These are phyloP conservation scores for Harpegnathos saltator DNA, from an alignment of 1,140 invertebrate genomes.

Conservation along the genomic window DNA sequence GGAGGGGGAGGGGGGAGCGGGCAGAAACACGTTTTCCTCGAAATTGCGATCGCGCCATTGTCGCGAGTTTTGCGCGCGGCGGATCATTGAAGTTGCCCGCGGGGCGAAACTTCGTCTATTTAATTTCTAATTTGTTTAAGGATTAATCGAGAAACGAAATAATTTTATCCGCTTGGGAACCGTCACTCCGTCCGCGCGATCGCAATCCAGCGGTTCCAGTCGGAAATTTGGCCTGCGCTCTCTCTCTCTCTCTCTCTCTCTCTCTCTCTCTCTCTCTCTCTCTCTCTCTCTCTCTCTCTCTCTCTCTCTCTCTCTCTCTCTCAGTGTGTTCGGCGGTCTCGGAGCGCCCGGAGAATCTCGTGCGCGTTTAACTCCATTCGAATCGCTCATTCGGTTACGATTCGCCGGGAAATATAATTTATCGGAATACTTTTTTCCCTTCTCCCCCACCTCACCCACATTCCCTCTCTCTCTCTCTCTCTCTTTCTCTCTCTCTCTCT, in stretches of 20 bases:
- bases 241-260: no score
- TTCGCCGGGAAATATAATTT: conserved; percentile 23
- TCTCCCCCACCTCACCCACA: not conserved
- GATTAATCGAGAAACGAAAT: not conserved
- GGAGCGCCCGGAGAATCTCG: not conserved
- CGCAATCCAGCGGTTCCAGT: not conserved
- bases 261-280: no score
- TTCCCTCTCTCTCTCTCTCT: not conserved
- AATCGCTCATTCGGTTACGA: conserved; percentile 31
- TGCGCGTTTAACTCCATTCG: conserved; percentile 13
- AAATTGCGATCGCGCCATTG: not conserved
- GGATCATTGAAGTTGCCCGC: not conserved
- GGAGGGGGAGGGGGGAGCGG: no score
- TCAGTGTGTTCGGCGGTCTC: not conserved
- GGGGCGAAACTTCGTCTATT: not conserved
- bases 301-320: no score
- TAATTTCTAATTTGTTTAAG: not conserved
- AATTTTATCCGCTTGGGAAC: not conserved
- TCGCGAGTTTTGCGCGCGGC: not conserved
- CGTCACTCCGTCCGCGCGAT: not conserved
- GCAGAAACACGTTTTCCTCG: not conserved
- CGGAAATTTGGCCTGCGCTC: not conserved
- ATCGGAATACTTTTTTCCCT: conserved; percentile 31
- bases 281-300: no score
- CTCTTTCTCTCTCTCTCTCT: conserved; percentile 1